phyloP scores from a whole-genome alignment of 1,140 invertebrate species.

The Dendrolimus punctatus region DNA sequence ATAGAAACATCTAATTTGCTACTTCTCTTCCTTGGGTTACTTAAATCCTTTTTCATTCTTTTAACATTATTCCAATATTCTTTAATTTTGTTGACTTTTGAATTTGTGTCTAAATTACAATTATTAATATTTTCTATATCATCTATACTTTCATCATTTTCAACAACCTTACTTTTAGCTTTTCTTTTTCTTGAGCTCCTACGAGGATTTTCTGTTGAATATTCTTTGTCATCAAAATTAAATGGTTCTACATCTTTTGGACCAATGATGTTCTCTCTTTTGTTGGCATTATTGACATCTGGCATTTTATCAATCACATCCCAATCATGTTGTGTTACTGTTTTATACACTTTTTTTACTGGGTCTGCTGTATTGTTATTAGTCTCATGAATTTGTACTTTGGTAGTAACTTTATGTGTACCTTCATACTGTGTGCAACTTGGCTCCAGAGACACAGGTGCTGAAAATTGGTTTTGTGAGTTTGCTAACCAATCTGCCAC shows the following conservation, averaged over 20 bases:
- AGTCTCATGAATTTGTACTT: slow-evolving; percentile 38
- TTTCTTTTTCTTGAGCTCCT: slow-evolving; percentile 50
- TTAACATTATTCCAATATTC: slow-evolving; percentile 55
- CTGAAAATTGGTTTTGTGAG: slow-evolving; percentile 57
- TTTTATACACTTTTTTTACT: slow-evolving; percentile 22
- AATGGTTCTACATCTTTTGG: slow-evolving; percentile 44
- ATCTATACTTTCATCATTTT: slow-evolving; percentile 10
- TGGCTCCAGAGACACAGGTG: slow-evolving; percentile 9
- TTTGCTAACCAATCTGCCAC: slow-evolving; percentile 52
- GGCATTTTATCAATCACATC: slow-evolving; percentile 54
- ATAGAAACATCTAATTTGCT: slow-evolving; percentile 59
- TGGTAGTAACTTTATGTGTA: neutral
- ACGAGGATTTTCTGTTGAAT: slow-evolving; percentile 37
- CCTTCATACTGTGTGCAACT: too few relatives aligned
- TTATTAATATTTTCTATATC: slow-evolving; percentile 26
- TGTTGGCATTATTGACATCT: slow-evolving; percentile 26
- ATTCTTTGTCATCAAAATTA: slow-evolving; percentile 29
- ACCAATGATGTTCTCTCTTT: slow-evolving; percentile 35
- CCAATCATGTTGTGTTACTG: slow-evolving; percentile 47
- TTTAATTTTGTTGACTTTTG: slow-evolving; percentile 28
- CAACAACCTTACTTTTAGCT: neutral
- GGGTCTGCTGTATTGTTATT: slow-evolving; percentile 22
- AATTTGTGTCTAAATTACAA: slow-evolving; percentile 25
- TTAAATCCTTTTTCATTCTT: slow-evolving; percentile 58
- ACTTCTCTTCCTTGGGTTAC: slow-evolving; percentile 49